These are phyloP conservation scores for Pholis gunnellus DNA, from an alignment of 2,113 vertebrate genomes.

Conservation along the genomic window DNA sequence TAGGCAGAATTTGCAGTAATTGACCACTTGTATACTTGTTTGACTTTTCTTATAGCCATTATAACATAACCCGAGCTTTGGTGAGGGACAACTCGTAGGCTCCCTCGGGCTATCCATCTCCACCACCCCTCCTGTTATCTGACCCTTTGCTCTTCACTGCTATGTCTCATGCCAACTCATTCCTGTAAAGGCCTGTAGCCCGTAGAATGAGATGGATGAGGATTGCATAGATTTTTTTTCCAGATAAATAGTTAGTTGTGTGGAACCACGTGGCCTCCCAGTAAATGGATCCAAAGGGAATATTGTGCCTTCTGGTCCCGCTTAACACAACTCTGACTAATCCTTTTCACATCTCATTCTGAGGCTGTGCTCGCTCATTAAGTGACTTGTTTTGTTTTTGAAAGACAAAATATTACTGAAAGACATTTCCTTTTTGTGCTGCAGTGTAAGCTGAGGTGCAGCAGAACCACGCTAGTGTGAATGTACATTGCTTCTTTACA, in stretches of 20 bases:
- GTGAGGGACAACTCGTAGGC: constrained; percentile 18
- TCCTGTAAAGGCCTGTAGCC: constrained; percentile 6
- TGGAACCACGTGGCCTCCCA: constrained; percentile 21
- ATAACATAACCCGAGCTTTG: constrained; percentile 15
- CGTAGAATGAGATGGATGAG: constrained; percentile 19
- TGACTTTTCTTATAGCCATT: constrained; percentile 8
- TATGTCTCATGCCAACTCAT: constrained; percentile 1
- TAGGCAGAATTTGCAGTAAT: constrained; percentile 28
- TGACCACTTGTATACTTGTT: constrained; percentile 46
- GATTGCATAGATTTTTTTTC: constrained; percentile 13
- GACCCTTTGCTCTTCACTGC: constrained; percentile 30
- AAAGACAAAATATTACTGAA: constrained; percentile 37
- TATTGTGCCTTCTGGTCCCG: constrained; percentile 63
- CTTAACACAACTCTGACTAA: constrained; percentile 42
- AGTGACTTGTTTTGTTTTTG: constrained; percentile 30
- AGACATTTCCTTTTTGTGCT: constrained; percentile 24
- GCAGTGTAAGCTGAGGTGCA: constrained; percentile 3
- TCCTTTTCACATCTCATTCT: constrained; percentile 31
- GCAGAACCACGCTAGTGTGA: constrained; percentile 20
- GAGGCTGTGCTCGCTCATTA: not conserved
- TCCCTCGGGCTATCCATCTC: constrained; percentile 36
- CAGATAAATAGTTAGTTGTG: constrained; percentile 1
- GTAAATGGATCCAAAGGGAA: constrained; percentile 52
- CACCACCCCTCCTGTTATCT: constrained; percentile 41
- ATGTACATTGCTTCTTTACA: constrained; percentile 13